Percentiles rank a stretch among this genome's conserved stretches.
Evolutionary conservation across 2,888 invertebrate species (phyloP).

Genomic region (Oligia latruncula): DNA sequence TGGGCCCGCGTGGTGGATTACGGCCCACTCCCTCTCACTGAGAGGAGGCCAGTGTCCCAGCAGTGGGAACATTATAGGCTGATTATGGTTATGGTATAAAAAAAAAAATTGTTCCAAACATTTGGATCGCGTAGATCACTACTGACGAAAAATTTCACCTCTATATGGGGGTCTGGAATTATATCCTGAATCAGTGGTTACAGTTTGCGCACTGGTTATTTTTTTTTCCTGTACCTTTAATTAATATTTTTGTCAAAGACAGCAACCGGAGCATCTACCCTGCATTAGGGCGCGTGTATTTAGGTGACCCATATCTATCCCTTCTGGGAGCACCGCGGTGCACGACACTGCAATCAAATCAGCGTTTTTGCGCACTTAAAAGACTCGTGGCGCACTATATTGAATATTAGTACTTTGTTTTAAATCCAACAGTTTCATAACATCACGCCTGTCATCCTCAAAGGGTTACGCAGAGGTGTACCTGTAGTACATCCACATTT

Average conservation of each 20-base stretch:
- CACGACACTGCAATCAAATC: constrained; percentile 85
- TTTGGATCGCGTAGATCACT: too few species aligned
- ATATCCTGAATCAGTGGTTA: too few species aligned
- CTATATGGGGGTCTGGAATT: too few species aligned
- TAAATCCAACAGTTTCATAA: not conserved
- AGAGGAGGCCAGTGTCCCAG: too few species aligned
- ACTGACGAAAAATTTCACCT: too few species aligned
- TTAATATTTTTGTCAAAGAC: not conserved
- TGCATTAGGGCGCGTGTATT: constrained; percentile 76
- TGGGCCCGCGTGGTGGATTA: too few species aligned
- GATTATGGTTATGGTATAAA: too few species aligned
- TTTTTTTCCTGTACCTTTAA: too few species aligned
- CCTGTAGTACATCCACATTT: not conserved
- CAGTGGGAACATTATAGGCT: too few species aligned
- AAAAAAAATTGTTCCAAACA: too few species aligned
- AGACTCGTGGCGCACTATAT: constrained; percentile 35
- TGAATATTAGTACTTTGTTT: constrained; percentile 17
- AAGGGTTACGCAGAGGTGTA: not conserved
- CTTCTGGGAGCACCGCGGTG: constrained; percentile 76
- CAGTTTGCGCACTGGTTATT: too few species aligned
- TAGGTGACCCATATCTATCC: constrained; percentile 85
- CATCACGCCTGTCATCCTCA: not conserved
- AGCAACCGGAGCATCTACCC: constrained; percentile 63
- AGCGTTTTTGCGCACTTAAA: constrained; percentile 69
- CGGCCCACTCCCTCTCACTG: too few species aligned